phyloP scores from a whole-genome alignment of 1,140 invertebrate species.

The Leptestheria dahalacensis region DNA sequence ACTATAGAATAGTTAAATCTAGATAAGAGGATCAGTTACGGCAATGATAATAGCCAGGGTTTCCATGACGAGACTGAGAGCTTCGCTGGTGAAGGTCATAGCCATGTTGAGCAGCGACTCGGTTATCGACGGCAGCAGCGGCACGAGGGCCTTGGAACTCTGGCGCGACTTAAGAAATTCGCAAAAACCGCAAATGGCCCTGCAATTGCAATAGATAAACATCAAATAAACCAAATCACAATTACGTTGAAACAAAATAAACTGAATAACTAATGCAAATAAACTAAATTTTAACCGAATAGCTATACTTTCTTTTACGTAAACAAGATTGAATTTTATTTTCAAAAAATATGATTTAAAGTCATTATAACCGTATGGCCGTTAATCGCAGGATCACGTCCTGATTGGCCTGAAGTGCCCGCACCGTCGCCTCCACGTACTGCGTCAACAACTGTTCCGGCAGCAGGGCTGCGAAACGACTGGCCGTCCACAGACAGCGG shows the following conservation, averaged over 20 bases:
- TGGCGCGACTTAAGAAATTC: conserved; percentile 34
- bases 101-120: conserved; percentile 37
- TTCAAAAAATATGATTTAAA: no score
- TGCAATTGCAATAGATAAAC: conserved; percentile 23
- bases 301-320: no score
- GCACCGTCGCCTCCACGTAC: conserved; percentile 46
- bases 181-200: conserved; percentile 38
- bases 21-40: conserved; percentile 30
- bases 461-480: conserved; percentile 45
- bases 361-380: conserved; percentile 32
- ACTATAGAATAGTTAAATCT: no score
- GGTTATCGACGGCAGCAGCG: conserved; percentile 34
- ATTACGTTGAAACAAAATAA: not conserved
- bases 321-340: no score
- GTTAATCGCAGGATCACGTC: conserved; percentile 33
- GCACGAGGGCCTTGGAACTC: conserved; percentile 28
- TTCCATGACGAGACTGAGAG: conserved; percentile 50
- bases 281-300: no score
- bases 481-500: conserved; percentile 51
- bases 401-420: conserved; percentile 40
- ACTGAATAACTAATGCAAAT: no score
- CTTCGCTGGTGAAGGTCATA: conserved; percentile 37
- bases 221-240: conserved; percentile 26
- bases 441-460: conserved; percentile 37
- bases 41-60: conserved; percentile 45